phyloP scores from a whole-genome alignment of 2,113 vertebrate genomes.

The Corapipo altera region DNA sequence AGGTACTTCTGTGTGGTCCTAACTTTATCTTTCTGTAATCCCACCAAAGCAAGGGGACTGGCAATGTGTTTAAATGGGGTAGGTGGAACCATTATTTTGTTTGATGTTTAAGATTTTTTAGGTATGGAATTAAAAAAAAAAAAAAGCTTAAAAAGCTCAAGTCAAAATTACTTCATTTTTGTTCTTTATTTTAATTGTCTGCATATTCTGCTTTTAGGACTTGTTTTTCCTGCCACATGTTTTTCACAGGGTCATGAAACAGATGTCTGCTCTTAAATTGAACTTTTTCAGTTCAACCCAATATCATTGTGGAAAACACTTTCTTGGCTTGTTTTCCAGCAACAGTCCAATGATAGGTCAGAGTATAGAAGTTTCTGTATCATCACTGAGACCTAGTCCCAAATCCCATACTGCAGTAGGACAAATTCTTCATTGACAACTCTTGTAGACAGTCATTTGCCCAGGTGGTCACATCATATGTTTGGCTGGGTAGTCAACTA shows the following conservation, averaged over 20 bases:
- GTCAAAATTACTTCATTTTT: neutral
- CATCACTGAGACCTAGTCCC: neutral
- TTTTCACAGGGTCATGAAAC: neutral
- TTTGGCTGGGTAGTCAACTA: neutral
- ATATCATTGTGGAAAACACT: neutral
- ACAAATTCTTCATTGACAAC: neutral
- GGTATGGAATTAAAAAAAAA: neutral
- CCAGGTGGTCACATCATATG: accelerated
- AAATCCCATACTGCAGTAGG: neutral
- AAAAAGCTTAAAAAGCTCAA: neutral
- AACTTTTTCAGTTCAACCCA: neutral
- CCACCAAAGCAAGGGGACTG: neutral
- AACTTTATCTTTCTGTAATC: neutral
- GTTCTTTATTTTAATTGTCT: neutral
- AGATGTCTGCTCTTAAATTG: neutral
- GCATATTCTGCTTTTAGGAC: neutral
- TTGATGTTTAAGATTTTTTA: neutral
- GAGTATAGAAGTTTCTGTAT: neutral
- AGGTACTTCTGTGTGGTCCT: neutral
- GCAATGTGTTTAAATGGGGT: neutral
- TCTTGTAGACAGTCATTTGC: neutral
- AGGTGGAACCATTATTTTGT: neutral
- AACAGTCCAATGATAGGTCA: neutral
- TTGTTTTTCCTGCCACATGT: neutral
- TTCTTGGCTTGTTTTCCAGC: neutral